Conservation (phyloP, 1,140 invertebrate species). For the Geopemphigus sp. region DNA sequence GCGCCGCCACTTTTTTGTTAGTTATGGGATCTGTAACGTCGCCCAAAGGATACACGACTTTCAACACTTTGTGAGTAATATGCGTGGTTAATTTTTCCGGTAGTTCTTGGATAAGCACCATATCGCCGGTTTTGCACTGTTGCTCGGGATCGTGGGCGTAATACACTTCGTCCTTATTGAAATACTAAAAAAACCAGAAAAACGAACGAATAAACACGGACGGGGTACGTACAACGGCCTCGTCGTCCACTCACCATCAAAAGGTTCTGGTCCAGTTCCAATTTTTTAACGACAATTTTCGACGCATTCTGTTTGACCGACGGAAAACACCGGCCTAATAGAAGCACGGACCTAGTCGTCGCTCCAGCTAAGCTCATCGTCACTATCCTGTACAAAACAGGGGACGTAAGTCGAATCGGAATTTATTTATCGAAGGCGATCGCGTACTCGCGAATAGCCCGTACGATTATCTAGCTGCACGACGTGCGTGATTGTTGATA, state of each 20-base stretch:
- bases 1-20: slow-evolving; percentile 71
- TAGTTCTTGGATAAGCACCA: slow-evolving; percentile 73
- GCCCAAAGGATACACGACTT: slow-evolving; percentile 76
- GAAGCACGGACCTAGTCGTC: neutral
- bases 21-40: slow-evolving; percentile 80
- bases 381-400: no score
- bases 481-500: no score
- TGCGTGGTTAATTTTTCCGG: slow-evolving; percentile 69
- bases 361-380: slow-evolving; percentile 11
- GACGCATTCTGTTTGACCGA: slow-evolving; percentile 71
- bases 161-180: slow-evolving; percentile 66
- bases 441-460: no score
- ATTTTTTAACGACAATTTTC: slow-evolving; percentile 69
- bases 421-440: no score
- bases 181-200: slow-evolving; percentile 66
- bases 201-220: no score
- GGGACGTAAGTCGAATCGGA: no score
- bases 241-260: slow-evolving; percentile 65
- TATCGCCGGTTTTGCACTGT: slow-evolving; percentile 75
- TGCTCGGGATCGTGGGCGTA: slow-evolving; percentile 76
- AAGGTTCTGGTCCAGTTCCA: slow-evolving; percentile 68
- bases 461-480: no score
- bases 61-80: slow-evolving; percentile 74
- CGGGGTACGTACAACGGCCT: no score
- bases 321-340: slow-evolving; percentile 70